These are phyloP conservation scores for Archips xylosteana DNA, from an alignment of 2,888 invertebrate genomes.

Conservation along the genomic window DNA sequence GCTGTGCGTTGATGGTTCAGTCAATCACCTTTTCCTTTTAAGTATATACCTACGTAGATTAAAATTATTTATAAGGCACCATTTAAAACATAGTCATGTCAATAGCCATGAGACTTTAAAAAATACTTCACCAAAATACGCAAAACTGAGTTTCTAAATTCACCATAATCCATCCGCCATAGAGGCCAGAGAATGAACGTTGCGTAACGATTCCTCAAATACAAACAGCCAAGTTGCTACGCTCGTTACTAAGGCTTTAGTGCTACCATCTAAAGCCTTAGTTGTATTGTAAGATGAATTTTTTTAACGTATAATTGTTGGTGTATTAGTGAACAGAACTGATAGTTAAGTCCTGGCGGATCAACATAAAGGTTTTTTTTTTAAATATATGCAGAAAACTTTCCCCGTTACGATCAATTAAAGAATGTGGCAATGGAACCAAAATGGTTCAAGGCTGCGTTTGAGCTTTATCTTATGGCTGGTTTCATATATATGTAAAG, in stretches of 20 bases:
- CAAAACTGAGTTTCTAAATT: too few relatives aligned
- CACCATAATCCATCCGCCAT: neutral
- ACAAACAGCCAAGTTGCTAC: constrained; percentile 8
- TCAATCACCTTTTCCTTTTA: too few relatives aligned
- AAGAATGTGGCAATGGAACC: too few relatives aligned
- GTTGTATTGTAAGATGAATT: neutral
- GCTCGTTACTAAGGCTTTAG: constrained; percentile 6
- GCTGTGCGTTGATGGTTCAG: too few relatives aligned
- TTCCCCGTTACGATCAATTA: neutral
- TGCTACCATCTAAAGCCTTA: neutral
- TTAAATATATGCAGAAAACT: neutral
- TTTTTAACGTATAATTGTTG: neutral
- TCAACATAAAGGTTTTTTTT: neutral
- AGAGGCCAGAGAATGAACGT: neutral
- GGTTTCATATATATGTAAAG: too few relatives aligned
- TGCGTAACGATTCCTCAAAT: constrained; percentile 6
- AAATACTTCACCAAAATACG: too few relatives aligned
- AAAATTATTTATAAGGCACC: too few relatives aligned
- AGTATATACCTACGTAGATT: too few relatives aligned
- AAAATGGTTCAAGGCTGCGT: neutral
- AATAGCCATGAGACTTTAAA: too few relatives aligned
- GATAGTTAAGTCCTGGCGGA: neutral
- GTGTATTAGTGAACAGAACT: neutral
- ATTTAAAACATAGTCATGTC: too few relatives aligned
- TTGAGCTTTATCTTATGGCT: neutral